These are phyloP conservation scores for Eolophus roseicapilla DNA, from an alignment of 2,113 vertebrate genomes.

Conservation along the genomic window DNA sequence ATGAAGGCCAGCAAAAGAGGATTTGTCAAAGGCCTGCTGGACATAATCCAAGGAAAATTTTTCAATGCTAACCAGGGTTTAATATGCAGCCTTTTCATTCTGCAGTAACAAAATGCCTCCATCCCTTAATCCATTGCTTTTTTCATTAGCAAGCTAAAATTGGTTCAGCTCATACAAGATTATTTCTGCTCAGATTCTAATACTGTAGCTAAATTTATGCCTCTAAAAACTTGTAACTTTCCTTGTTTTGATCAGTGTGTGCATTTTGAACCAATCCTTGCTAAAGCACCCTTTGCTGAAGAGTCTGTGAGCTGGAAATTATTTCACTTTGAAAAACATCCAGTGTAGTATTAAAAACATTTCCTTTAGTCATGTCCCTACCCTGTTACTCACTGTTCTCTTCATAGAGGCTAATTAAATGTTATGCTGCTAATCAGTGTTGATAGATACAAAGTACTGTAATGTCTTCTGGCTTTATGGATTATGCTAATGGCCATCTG, in stretches of 20 bases:
- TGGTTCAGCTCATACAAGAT: background rate
- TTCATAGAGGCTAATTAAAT: constrained; percentile 69
- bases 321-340: constrained; percentile 61
- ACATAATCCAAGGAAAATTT: constrained; percentile 8
- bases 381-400: constrained; percentile 59
- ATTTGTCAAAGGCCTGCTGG: constrained; percentile 1
- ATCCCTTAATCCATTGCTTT: constrained; percentile 25
- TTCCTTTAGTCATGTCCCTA: constrained; percentile 60
- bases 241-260: constrained; percentile 21
- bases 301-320: constrained; percentile 13
- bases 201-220: constrained; percentile 20
- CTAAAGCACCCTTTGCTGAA: background rate
- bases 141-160: constrained; percentile 26
- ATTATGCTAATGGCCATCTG: constrained; percentile 80
- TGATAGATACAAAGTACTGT: constrained; percentile 73
- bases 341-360: constrained; percentile 43
- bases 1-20: background rate
- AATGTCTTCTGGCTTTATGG: constrained; percentile 74
- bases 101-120: background rate
- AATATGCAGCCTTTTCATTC: constrained; percentile 1
- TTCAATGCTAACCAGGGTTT: background rate
- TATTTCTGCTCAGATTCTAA: constrained; percentile 37
- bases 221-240: constrained; percentile 30
- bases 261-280: background rate
- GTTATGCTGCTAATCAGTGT: constrained; percentile 74